phyloP scores from a whole-genome alignment of 1,140 invertebrate genomes.

The Platyura marginata region DNA sequence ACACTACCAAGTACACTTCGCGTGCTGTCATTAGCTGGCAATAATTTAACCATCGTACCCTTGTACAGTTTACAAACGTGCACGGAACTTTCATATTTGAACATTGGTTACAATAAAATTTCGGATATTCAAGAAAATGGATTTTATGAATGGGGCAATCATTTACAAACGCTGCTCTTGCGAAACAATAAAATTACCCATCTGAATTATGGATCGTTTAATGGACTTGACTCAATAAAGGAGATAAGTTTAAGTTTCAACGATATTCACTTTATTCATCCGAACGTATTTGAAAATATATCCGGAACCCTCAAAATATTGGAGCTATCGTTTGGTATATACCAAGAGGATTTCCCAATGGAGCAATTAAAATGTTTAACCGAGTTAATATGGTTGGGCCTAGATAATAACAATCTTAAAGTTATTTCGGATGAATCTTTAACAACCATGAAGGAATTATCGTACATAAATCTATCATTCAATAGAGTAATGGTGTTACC shows the following conservation, averaged over 20 bases:
- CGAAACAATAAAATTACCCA: slow-evolving; percentile 67
- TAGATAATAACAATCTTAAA: slow-evolving; percentile 76
- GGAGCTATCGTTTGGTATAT: slow-evolving; percentile 68
- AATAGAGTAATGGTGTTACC: slow-evolving; percentile 50
- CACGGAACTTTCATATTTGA: slow-evolving; percentile 55
- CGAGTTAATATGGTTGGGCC: slow-evolving; percentile 61
- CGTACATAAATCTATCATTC: slow-evolving; percentile 72
- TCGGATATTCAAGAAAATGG: slow-evolving; percentile 49
- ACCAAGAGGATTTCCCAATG: slow-evolving; percentile 56
- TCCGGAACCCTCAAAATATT: slow-evolving; percentile 56
- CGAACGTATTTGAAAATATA: slow-evolving; percentile 54
- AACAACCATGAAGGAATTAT: slow-evolving; percentile 40
- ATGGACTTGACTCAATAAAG: slow-evolving; percentile 44
- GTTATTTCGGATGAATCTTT: slow-evolving; percentile 43
- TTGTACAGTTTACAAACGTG: slow-evolving; percentile 41
- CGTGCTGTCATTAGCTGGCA: slow-evolving; percentile 62
- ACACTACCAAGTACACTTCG: slow-evolving; percentile 40
- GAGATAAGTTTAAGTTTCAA: slow-evolving; percentile 82
- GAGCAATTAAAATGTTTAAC: slow-evolving; percentile 47
- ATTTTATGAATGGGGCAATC: slow-evolving; percentile 59
- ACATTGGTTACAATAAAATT: slow-evolving; percentile 75
- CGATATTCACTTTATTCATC: slow-evolving; percentile 55
- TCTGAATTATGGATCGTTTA: slow-evolving; percentile 53
- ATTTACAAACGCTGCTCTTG: slow-evolving; percentile 63
- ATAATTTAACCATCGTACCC: slow-evolving; percentile 54